Base-by-base conservation (phyloP, 2,797 vertebrate genomes). In the Harpagifer antarcticus region DNA sequence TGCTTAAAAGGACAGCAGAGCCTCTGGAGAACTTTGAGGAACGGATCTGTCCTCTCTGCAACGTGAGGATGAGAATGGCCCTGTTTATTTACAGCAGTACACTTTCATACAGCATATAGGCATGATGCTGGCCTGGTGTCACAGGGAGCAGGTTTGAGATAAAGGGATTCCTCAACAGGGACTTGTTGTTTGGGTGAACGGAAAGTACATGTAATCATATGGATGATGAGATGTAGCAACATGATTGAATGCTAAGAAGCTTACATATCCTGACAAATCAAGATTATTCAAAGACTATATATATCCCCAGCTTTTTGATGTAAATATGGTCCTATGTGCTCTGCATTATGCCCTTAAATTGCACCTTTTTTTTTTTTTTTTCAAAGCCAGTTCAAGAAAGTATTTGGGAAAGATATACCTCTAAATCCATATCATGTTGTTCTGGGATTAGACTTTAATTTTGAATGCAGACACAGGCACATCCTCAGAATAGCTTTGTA, bases 1-100 rank as follows among this genome's bases (percentile, higher is more conserved):
- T 53, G 68, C 72, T 79, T 89, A 90, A 93, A 94, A 87, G 83
- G 83, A 76, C 14, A 44, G 53, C 40, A 2, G 9, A 19, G 60
- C 69, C 85, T 84, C 78, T 73, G 68, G 74, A 85, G 86, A 52
- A 74, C 59, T 64, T 67, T 44, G 43, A 79, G 78, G 61, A 69
- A 57, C 67, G 47, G 49, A 80, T 60, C 58, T 64, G 66, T 77
- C 72, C 56, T 62, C 37, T 49, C 62, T 61, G 27, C 47, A 48
- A 19, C 68, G 7, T 50, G 10, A 60, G 48, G 56, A 72, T 37
- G 17, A 59, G 33, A 55, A 60, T 43, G 44, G 60, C 60, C 68
- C 43, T 63, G 43, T 70, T 65, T 81, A 23, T 82, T 71, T 82
- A 62, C 78, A 54, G 57, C 31, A 45, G 31, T 17, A 13, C 12